Evolutionary conservation across 1,140 invertebrate species (phyloP), one percentile per base, ranked within the genome.

Genomic region (Dreissena polymorpha): DNA sequence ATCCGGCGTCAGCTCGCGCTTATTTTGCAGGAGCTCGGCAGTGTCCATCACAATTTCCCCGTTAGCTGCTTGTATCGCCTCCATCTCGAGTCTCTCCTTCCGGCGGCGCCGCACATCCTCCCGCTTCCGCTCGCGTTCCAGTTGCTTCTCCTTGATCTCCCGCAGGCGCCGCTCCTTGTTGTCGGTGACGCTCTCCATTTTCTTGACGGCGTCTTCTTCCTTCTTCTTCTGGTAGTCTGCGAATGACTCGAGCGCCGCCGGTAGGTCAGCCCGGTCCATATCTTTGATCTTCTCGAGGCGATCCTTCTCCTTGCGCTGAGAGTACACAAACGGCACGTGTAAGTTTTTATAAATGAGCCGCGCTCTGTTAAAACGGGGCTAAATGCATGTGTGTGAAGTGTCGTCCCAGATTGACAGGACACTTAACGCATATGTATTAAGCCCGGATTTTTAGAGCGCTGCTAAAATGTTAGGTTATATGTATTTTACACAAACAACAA

Each of bases 221-320:
- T 87, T 83, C 60, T 84, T 74, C 71, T 88, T 83, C 74, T 87
- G 83, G 39, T 87, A 83, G 55, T 89, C 76, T 13, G 73, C 81
- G 65, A 87, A 85, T 60, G 83, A 82, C 25, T 86, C 82, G 50
- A 87, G 63, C 1, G 89, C 84, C 3, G 84, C 72, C 53, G 83
- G 67, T 6, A 85, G 80, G 67, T 90, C 88, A 16, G 76, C 78
- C 21, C 85, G 89, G 25, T 89, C 85, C 57, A 88, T 71, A 13
- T 85, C 84, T 53, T 87, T 84, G 18, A 91, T 88, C 72, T 87
- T 89, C 25, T 88, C 86, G 49, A 91, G 80, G 13, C 76, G 76
- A 39, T 87, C 86, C 64, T 87, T 63, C 60, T 91, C 90, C 71
- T 86, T 80, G 63, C 86, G 83, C 89, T 90, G 86, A n/a, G 83